Evolutionary conservation across 2,888 invertebrate genomes (phyloP).

Genomic region (Leptopilina syphax): DNA sequence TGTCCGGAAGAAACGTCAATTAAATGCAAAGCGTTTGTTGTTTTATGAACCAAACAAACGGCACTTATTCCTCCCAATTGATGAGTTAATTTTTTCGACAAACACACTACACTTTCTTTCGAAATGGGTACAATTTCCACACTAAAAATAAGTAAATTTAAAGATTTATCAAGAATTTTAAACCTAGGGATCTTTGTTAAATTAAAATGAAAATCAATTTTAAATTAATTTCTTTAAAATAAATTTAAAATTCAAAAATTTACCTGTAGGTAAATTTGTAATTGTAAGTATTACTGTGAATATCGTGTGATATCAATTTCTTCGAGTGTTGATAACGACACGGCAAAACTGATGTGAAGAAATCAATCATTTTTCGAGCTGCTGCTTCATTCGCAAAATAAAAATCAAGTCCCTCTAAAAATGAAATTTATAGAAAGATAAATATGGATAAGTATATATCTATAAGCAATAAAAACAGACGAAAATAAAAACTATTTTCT

Average conservation of each 20-base stretch:
- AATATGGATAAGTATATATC: background rate
- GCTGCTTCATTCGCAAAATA: slow-evolving; percentile 93
- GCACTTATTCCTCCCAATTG: slow-evolving; percentile 92
- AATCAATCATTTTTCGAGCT: slow-evolving; percentile 97
- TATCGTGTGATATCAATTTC: slow-evolving; percentile 97
- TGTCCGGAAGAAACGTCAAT: slow-evolving; percentile 94
- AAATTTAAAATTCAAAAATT: background rate
- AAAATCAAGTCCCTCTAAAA: slow-evolving; percentile 94
- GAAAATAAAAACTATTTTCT: background rate
- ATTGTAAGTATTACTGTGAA: slow-evolving; percentile 96
- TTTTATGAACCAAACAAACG: slow-evolving; percentile 91
- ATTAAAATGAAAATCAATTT: background rate
- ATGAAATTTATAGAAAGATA: slow-evolving; percentile 14
- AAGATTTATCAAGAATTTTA: background rate
- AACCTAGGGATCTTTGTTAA: too few species aligned
- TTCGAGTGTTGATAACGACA: slow-evolving; percentile 93
- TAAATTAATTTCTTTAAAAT: background rate
- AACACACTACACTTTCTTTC: slow-evolving; percentile 94
- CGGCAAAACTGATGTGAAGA: slow-evolving; percentile 91
- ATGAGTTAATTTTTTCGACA: slow-evolving; percentile 91
- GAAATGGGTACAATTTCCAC: slow-evolving; percentile 98
- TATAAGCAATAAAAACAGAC: background rate
- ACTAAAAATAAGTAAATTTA: slow-evolving; percentile 76
- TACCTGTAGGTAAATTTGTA: slow-evolving; percentile 92
- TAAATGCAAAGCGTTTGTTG: slow-evolving; percentile 92